These are phyloP conservation scores for Gambusia affinis DNA, from an alignment of 2,113 vertebrate species.

Conservation along the genomic window DNA sequence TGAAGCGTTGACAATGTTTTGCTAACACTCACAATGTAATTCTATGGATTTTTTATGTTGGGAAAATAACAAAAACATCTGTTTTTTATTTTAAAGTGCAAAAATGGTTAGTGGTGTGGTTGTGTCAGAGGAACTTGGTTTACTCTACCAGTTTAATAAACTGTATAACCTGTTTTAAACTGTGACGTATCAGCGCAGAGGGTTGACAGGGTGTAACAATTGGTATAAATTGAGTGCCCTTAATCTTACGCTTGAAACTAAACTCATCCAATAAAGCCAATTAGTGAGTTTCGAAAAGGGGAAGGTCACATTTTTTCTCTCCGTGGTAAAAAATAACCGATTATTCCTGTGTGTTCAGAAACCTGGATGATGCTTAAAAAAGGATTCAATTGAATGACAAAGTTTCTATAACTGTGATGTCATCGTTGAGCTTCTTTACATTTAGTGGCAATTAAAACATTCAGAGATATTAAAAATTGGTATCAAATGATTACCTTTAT, in stretches of 20 bases:
- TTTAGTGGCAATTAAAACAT: background rate
- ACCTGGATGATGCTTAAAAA: background rate
- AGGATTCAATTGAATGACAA: background rate
- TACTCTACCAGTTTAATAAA: too few relatives aligned
- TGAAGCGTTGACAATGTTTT: background rate
- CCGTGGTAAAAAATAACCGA: background rate
- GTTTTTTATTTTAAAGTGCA: background rate
- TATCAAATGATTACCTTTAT: background rate
- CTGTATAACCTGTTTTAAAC: background rate
- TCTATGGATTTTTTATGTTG: background rate
- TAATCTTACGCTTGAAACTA: background rate
- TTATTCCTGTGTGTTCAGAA: background rate
- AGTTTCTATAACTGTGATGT: too few relatives aligned
- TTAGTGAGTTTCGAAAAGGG: background rate
- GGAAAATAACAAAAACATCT: background rate
- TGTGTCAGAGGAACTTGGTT: too few relatives aligned
- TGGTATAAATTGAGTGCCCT: background rate
- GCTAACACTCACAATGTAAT: too few relatives aligned
- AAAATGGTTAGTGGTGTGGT: background rate
- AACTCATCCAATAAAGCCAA: background rate
- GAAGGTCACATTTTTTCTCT: background rate
- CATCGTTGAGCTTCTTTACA: too few relatives aligned
- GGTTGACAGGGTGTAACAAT: background rate
- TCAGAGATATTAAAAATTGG: background rate
- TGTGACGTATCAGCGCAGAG: background rate